Evolutionary conservation across 35 echinoderm and acorn worm species (phyloP), one percentile per base, ranked within the genome.

Genomic region (Patiria miniata): DNA sequence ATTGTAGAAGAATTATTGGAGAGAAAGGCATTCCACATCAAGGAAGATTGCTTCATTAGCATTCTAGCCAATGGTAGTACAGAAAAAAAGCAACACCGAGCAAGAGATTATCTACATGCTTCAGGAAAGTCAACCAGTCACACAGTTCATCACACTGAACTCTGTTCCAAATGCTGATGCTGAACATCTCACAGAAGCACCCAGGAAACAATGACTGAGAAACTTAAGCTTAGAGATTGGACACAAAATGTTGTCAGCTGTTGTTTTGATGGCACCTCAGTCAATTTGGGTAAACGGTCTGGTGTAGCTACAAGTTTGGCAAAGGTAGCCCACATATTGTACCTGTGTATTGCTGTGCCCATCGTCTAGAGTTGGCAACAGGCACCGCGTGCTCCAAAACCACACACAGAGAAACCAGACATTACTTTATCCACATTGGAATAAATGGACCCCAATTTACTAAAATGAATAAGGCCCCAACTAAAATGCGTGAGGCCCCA

Each of bases 311-410:
- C 79, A 50, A 40, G 79, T 0, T 19, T 82, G 26, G 79, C 79
- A 42, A 82, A 82, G 50, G 40, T 51, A 82, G 79, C 38, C 18
- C 79, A 42, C 79, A 82, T 15, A 82, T 82, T 51, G 30, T 82
- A 52, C 79, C 8, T 50, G 50, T 82, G 28, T 40, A 55, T 22
- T 82, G 79, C 29, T 82, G 38, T 82, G 79, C 79, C 39, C 44
- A 82, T 32, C 40, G 79, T 42, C 79, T 82, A 50, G 79, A 82
- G 15, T 51, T 82, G 28, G 79, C 40, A 19, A 52, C n/a, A n/a
- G n/a, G n/a, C n/a, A n/a, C n/a, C n/a, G n/a, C n/a, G n/a, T n/a
- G n/a, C n/a, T n/a, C n/a, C n/a, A n/a, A n/a, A n/a, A n/a, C n/a
- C n/a, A n/a, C n/a, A n/a, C n/a, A n/a, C n/a, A n/a, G n/a, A n/a